Evolutionary conservation across 2,797 vertebrate species (phyloP), one percentile per base, ranked within the genome.

Genomic region (Anableps anableps): DNA sequence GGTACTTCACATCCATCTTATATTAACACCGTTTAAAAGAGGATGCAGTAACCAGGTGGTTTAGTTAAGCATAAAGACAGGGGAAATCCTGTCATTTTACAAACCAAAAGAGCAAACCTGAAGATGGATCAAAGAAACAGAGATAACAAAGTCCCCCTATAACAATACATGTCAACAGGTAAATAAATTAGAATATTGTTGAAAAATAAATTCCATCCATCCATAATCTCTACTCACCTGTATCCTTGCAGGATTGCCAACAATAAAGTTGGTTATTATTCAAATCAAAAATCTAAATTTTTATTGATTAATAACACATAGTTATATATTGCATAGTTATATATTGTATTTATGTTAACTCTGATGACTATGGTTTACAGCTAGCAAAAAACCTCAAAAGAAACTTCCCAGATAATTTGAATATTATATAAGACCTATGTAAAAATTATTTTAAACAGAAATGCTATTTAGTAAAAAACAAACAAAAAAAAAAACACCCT

Each of bases 11-110:
- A 64, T 21, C 23, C 34, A 14, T 9, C 19, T 50, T 5, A 31
- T 10, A 21, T 38, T 31, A 0, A 4, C 31, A 9, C 7, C 1
- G 58, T 77, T 29, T 48, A n/a, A n/a, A 29, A 62, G 8, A 48
- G 34, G 13, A 29, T 72, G 47, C 31, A 66, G 29, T 38, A 5
- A 79, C 31, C n/a, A 4, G n/a, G 74, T 83, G 81, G 64, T 62
- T 76, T 58, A 79, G 38, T 5, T 47, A 70, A 75, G 29, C 72
- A 55, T 72, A 11, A 36, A 75, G 21, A 34, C 17, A 43, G 51
- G 72, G 41, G 55, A 77, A 19, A 31, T 62, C 1, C 29, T 74
- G 51, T n/a, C 2, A 6, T 23, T 53, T 23, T n/a, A 53, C 50
- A 41, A 23, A 41, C 38, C 23, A 53, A 36, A 26, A 50, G 72